phyloP scores from a whole-genome alignment of 1,140 invertebrate genomes.

The Cydia amplana region DNA sequence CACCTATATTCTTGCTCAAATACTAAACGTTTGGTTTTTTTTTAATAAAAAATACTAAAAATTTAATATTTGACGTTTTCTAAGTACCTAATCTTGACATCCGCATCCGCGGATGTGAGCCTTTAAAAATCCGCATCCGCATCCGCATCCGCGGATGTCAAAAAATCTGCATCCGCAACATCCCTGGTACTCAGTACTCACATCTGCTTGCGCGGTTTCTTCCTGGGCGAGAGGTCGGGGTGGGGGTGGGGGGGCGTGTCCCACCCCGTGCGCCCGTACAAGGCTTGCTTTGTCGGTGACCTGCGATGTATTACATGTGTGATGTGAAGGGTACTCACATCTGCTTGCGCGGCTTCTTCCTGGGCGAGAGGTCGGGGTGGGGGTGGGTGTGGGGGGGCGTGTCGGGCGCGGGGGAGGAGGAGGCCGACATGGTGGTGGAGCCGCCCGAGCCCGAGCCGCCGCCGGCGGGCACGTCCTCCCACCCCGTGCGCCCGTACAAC shows the following conservation, averaged over 20 bases:
- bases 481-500: conserved; percentile 38
- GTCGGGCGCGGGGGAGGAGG: conserved; percentile 65
- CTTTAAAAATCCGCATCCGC: no score
- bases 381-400: conserved; percentile 76
- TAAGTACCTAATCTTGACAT: no score
- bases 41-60: no score
- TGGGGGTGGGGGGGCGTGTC: conserved; percentile 71
- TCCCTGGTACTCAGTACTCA: conserved; percentile 57
- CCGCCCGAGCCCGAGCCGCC: conserved; percentile 64
- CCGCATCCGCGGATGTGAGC: no score
- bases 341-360: conserved; percentile 90
- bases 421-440: conserved; percentile 50
- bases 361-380: conserved; percentile 73
- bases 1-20: no score
- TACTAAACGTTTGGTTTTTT: no score
- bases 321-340: conserved; percentile 79
- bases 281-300: no score
- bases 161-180: no score
- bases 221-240: conserved; percentile 80
- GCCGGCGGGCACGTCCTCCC: conserved; percentile 56
- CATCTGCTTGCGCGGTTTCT: conserved; percentile 88
- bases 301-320: no score
- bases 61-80: no score
- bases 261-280: no score
- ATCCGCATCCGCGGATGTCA: no score